Evolutionary conservation across 2,113 vertebrate species (phyloP).

Genomic region (Rhinichthys klamathensis): DNA sequence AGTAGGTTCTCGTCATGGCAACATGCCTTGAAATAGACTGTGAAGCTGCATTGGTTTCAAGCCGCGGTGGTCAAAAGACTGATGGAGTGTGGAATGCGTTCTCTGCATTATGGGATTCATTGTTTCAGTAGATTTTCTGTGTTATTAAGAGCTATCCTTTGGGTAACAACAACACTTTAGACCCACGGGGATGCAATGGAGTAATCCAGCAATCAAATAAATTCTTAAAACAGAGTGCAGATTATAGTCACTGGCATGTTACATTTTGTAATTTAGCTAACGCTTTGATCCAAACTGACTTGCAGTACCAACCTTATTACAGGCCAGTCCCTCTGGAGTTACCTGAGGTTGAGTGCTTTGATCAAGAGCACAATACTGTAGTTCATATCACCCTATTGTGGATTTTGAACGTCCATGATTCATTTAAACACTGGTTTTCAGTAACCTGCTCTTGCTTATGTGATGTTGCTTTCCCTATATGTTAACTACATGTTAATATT

Average conservation of each 20-base stretch:
- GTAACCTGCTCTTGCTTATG: not conserved
- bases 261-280: constrained; percentile 27
- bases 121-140: constrained; percentile 27
- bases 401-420: not conserved
- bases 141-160: constrained; percentile 22
- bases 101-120: constrained; percentile 28
- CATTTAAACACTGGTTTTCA: not conserved
- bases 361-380: constrained; percentile 5
- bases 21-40: constrained; percentile 49
- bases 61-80: constrained; percentile 37
- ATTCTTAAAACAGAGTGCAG: constrained; percentile 23
- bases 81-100: constrained; percentile 45
- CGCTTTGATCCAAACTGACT: constrained; percentile 28
- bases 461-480: not conserved
- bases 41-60: constrained; percentile 29
- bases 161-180: constrained; percentile 21
- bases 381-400: not conserved
- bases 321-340: constrained; percentile 8
- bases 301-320: constrained; percentile 5
- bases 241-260: not conserved
- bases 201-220: constrained; percentile 20
- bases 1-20: constrained; percentile 48
- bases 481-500: too few species aligned
- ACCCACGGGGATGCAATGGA: not conserved
- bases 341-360: not conserved